Evolutionary conservation across 2,113 vertebrate species (phyloP).

Genomic region (Gnathonemus echidnorhynchus): DNA sequence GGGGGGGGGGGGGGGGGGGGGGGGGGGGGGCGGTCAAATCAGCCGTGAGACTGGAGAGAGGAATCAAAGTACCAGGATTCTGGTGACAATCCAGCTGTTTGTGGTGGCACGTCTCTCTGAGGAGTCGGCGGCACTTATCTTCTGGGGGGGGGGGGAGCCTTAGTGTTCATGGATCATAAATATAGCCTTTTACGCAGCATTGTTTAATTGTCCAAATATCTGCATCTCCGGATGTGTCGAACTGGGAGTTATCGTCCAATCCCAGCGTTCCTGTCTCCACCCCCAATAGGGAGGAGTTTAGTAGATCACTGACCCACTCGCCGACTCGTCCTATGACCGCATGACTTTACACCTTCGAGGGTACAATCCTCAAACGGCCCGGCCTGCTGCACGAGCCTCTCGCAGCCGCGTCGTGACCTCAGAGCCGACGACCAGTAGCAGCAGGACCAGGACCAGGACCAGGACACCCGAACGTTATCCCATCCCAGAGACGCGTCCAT

Average conservation of each 20-base stretch:
- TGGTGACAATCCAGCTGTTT: background rate
- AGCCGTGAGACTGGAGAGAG: background rate
- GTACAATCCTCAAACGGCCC: background rate
- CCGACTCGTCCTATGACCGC: background rate
- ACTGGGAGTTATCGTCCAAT: background rate
- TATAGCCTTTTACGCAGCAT: background rate
- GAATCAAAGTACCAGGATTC: background rate
- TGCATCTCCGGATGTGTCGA: background rate
- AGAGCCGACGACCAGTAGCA: background rate
- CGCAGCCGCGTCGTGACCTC: background rate
- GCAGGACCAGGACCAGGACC: background rate
- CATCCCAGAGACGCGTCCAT: background rate
- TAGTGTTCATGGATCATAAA: background rate
- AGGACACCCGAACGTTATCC: background rate
- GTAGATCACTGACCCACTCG: background rate
- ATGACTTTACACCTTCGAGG: background rate
- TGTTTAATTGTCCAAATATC: constrained; percentile 6
- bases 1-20: background rate
- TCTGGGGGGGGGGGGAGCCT: background rate
- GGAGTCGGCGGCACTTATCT: background rate
- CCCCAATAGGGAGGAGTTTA: background rate
- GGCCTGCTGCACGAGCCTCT: background rate
- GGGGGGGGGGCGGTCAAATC: background rate
- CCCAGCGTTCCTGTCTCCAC: background rate
- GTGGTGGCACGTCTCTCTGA: background rate